Conservation (phyloP, 2,888 invertebrate species). For the Mantis religiosa region DNA sequence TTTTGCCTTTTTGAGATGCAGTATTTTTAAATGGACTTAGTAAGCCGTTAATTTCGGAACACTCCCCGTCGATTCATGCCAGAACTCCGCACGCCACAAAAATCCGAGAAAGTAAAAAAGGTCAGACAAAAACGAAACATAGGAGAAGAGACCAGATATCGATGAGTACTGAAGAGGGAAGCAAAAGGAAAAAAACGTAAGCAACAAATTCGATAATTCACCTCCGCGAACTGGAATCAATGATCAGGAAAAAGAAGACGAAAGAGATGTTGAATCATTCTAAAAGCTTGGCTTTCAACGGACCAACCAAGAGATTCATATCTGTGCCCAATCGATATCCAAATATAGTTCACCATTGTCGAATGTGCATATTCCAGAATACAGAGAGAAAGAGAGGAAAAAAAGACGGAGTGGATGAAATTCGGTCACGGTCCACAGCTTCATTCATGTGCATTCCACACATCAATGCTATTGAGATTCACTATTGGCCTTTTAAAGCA, state of each 20-base stretch:
- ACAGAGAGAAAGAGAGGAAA: background rate
- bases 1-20: too few relatives aligned
- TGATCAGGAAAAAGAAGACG: background rate
- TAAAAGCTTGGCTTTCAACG: background rate
- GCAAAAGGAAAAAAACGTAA: background rate
- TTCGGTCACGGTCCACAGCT: background rate
- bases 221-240: background rate
- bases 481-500: too few relatives aligned
- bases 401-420: background rate
- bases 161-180: background rate
- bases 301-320: background rate
- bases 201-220: background rate
- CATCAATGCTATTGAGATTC: too few relatives aligned
- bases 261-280: background rate
- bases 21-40: too few relatives aligned
- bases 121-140: background rate
- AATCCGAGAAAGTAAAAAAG: background rate
- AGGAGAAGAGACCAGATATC: background rate
- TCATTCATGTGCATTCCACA: background rate
- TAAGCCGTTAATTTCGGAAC: background rate
- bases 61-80: background rate
- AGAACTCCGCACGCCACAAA: background rate
- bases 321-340: background rate
- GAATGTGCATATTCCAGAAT: background rate
- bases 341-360: background rate